phyloP scores from a whole-genome alignment of 2,888 invertebrate species.

The Conomelus anceps region DNA sequence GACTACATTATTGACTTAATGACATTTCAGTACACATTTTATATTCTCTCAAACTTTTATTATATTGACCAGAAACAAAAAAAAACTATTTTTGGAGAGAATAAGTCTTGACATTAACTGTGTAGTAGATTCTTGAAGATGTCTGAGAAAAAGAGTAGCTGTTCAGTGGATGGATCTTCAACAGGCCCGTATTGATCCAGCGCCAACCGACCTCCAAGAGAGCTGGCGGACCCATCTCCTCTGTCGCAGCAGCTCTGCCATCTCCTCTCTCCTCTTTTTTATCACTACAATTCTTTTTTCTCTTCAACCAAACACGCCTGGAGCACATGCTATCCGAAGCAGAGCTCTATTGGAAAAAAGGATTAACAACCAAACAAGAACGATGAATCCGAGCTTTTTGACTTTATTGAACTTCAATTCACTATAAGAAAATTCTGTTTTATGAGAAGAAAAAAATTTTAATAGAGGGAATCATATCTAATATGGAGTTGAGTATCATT shows the following conservation, averaged over 20 bases:
- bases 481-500: too few relatives aligned
- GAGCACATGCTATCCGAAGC: not conserved
- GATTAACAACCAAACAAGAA: too few relatives aligned
- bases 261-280: not conserved
- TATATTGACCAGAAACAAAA: not conserved
- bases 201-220: not conserved
- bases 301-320: not conserved
- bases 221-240: not conserved
- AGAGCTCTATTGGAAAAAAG: not conserved
- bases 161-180: not conserved
- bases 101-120: not conserved
- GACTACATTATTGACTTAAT: too few relatives aligned
- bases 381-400: not conserved
- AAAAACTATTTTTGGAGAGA: not conserved
- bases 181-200: not conserved
- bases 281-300: not conserved
- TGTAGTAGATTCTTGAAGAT: not conserved
- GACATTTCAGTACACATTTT: too few relatives aligned
- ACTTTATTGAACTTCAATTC: not conserved
- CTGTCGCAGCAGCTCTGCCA: not conserved
- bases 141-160: not conserved
- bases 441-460: not conserved
- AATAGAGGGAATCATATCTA: not conserved
- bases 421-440: not conserved
- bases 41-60: too few relatives aligned